Evolutionary conservation across 1,140 invertebrate species (phyloP).

Genomic region (Hermetia illucens): DNA sequence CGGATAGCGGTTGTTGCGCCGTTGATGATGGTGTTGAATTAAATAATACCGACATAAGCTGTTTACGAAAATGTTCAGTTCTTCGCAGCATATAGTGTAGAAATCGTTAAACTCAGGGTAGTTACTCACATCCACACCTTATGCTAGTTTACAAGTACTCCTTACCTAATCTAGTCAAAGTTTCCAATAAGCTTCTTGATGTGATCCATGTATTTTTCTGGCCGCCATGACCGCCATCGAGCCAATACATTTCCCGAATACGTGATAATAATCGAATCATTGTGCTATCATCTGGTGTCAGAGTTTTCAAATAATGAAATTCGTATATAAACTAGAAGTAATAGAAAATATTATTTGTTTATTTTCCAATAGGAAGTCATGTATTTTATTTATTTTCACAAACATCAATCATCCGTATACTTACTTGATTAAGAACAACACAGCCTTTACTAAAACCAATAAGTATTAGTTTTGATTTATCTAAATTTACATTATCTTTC

Average conservation of each 20-base stretch:
- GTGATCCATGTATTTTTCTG: slow-evolving; percentile 75
- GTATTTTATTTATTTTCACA: background rate
- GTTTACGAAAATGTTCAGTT: too few relatives aligned
- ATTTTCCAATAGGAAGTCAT: background rate
- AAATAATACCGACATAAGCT: too few relatives aligned
- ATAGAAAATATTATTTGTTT: background rate
- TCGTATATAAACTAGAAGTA: slow-evolving; percentile 52
- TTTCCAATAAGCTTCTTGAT: slow-evolving; percentile 49
- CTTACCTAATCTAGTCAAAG: slow-evolving; percentile 45
- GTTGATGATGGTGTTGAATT: too few relatives aligned
- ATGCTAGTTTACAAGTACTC: too few relatives aligned
- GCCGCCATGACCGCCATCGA: slow-evolving; percentile 76
- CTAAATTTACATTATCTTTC: slow-evolving; percentile 33
- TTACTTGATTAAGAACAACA: slow-evolving; percentile 71
- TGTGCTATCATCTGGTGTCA: slow-evolving; percentile 42
- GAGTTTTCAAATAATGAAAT: slow-evolving; percentile 53
- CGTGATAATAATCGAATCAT: slow-evolving; percentile 42
- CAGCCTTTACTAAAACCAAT: slow-evolving; percentile 87
- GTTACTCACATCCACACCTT: too few relatives aligned
- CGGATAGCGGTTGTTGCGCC: too few relatives aligned
- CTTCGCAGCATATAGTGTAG: too few relatives aligned
- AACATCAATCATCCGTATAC: slow-evolving; percentile 9
- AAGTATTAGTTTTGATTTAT: slow-evolving; percentile 40
- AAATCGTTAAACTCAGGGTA: background rate
- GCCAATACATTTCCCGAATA: slow-evolving; percentile 65